Percentiles rank a stretch among this genome's conserved stretches.
Conservation (phyloP, 2,113 vertebrate species). For the Phaetusa simplex region DNA sequence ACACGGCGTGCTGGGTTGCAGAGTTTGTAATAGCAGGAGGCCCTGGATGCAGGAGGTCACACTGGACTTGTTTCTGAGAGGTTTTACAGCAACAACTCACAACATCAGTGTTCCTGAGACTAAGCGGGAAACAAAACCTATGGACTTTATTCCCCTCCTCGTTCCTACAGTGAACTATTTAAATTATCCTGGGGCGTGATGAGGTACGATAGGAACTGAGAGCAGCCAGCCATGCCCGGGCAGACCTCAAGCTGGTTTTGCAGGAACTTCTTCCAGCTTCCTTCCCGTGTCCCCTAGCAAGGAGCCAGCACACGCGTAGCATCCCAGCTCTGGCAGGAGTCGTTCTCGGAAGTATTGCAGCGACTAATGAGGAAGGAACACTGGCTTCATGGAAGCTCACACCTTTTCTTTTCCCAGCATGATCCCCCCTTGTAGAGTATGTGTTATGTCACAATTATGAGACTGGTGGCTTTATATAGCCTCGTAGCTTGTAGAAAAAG, state of each 20-base stretch:
- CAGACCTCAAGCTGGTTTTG: neutral
- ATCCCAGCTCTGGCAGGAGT: neutral
- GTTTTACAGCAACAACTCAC: neutral
- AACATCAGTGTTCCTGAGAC: neutral
- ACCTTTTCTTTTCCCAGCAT: conserved; percentile 25
- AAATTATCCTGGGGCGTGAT: neutral
- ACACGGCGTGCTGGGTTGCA: conserved; percentile 15
- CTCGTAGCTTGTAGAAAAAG: neutral
- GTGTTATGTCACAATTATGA: neutral
- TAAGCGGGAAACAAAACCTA: neutral
- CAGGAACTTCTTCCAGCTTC: neutral
- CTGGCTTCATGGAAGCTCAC: neutral
- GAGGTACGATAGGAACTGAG: neutral
- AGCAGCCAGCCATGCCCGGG: neutral
- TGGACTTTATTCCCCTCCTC: neutral
- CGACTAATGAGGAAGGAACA: conserved; percentile 11
- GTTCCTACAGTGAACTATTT: neutral
- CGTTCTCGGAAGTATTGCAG: neutral
- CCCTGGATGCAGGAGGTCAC: conserved; percentile 21
- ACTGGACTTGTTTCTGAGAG: neutral
- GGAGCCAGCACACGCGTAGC: neutral
- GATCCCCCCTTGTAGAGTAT: neutral
- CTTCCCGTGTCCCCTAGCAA: neutral
- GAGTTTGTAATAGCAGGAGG: conserved; percentile 6
- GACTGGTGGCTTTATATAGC: neutral